phyloP scores from a whole-genome alignment of 2,888 invertebrate genomes.

The Napeogenes sylphis region DNA sequence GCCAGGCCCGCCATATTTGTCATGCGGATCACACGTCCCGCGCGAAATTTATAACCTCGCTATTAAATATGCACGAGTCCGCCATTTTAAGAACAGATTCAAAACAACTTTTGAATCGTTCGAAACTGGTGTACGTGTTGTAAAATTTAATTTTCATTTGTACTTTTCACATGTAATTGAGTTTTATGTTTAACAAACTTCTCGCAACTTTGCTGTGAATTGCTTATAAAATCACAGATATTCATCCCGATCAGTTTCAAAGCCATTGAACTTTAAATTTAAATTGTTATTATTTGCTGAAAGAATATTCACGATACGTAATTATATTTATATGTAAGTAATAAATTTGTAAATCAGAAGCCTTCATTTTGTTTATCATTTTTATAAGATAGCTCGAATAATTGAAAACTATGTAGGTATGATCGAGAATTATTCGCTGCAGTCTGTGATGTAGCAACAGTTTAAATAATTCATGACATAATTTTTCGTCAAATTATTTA shows the following conservation, averaged over 20 bases:
- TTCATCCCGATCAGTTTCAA: too few species aligned
- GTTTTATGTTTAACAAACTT: conserved; percentile 24
- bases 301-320: too few species aligned
- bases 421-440: too few species aligned
- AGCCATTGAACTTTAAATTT: background rate
- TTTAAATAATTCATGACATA: too few species aligned
- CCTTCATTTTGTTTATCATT: too few species aligned
- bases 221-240: background rate
- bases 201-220: background rate
- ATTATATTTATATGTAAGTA: too few species aligned
- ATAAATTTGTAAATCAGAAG: too few species aligned
- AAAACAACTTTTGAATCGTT: conserved; percentile 23
- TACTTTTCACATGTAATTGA: conserved; percentile 28
- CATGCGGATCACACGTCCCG: conserved; percentile 34
- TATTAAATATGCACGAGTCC: conserved; percentile 34
- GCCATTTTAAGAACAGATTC: conserved; percentile 19
- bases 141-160: conserved; percentile 25
- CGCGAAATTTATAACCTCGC: conserved; percentile 34
- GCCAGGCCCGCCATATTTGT: conserved; percentile 10
- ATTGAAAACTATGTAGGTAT: too few species aligned
- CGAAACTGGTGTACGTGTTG: conserved; percentile 21
- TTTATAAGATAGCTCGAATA: too few species aligned
- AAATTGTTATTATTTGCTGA: too few species aligned
- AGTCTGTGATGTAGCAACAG: too few species aligned
- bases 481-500: too few species aligned